Evolutionary conservation across 2,888 invertebrate species (phyloP).

Genomic region (Drosophila mimica): DNA sequence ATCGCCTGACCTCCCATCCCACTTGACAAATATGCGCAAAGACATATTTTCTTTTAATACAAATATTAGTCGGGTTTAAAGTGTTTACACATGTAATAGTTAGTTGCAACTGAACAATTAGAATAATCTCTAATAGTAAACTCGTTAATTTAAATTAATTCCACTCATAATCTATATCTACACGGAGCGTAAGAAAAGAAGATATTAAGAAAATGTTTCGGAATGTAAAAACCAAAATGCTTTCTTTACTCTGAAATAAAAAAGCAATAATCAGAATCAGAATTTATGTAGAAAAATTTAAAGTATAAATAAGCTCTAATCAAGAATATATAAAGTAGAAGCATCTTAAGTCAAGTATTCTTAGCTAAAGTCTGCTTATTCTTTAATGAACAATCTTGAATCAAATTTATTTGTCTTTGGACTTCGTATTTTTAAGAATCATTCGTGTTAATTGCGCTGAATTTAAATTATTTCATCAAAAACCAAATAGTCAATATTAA

Average conservation of each 20-base stretch:
- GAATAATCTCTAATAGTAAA: not conserved
- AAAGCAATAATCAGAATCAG: not conserved
- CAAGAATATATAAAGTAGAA: not conserved
- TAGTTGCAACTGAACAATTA: not conserved
- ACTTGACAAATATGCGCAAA: slow-evolving; percentile 59
- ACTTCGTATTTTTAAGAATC: not conserved
- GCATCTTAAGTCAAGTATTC: not conserved
- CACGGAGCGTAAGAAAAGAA: not conserved
- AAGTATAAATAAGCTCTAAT: not conserved
- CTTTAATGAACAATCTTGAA: too few species aligned
- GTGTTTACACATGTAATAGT: not conserved
- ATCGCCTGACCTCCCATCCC: slow-evolving; percentile 52
- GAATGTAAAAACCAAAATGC: not conserved
- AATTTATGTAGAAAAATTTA: not conserved
- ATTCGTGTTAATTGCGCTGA: not conserved
- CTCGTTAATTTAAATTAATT: not conserved
- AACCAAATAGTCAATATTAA: not conserved
- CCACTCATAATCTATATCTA: not conserved
- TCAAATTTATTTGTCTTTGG: too few species aligned
- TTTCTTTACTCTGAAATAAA: not conserved
- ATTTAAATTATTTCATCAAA: not conserved
- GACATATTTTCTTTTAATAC: slow-evolving; percentile 18
- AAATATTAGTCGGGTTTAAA: not conserved
- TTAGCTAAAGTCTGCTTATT: not conserved
- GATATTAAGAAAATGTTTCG: not conserved